Conservation (phyloP, 2,888 invertebrate species). For the Myopa testacea region DNA sequence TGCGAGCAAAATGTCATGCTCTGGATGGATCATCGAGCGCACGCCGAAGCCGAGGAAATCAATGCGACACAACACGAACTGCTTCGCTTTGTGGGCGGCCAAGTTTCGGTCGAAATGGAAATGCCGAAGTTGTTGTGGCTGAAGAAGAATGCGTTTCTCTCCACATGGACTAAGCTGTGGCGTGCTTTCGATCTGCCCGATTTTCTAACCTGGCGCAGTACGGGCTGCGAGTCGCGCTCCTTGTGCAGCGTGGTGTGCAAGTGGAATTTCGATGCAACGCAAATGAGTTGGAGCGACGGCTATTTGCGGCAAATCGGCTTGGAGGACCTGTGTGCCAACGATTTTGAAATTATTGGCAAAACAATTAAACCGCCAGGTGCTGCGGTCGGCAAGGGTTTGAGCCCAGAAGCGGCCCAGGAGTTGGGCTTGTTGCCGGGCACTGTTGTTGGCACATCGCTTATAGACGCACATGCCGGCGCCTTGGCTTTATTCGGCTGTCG, state of each 20-base stretch:
- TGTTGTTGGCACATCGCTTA: conserved; percentile 88
- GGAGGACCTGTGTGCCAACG: conserved; percentile 76
- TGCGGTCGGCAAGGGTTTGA: conserved; percentile 76
- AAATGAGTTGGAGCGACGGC: conserved; percentile 78
- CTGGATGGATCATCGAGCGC: conserved; percentile 94
- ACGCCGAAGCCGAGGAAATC: conserved; percentile 82
- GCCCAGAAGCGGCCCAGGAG: conserved; percentile 74
- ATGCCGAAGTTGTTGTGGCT: conserved; percentile 95
- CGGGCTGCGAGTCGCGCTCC: conserved; percentile 82
- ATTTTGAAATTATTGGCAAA: conserved; percentile 78
- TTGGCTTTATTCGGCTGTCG: conserved; percentile 84
- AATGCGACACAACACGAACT: conserved; percentile 81
- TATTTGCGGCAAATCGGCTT: conserved; percentile 82
- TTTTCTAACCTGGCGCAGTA: conserved; percentile 93
- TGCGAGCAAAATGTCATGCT: conserved; percentile 85
- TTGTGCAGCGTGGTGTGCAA: conserved; percentile 94
- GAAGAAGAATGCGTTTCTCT: conserved; percentile 77
- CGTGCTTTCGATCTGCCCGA: conserved; percentile 93
- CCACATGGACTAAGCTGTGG: conserved; percentile 77
- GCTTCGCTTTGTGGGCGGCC: conserved; percentile 88
- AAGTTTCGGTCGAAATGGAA: conserved; percentile 97
- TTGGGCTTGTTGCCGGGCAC: conserved; percentile 79
- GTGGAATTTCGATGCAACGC: conserved; percentile 86
- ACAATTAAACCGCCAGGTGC: conserved; percentile 79
- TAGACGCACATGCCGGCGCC: conserved; percentile 96